phyloP scores from a whole-genome alignment of 2,888 invertebrate genomes.

The Hypomecis atomaria region DNA sequence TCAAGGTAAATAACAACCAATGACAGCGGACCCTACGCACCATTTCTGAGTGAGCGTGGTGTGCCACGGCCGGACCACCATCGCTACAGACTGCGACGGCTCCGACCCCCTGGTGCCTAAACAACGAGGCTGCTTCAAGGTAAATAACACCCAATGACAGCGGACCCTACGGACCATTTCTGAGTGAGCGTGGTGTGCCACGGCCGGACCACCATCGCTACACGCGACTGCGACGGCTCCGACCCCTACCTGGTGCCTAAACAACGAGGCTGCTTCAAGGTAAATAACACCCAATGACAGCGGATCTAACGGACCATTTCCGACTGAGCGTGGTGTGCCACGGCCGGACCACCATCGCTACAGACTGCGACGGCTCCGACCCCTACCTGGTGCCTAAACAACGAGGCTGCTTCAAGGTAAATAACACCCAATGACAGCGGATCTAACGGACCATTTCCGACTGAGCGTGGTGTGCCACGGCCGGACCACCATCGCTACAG shows the following conservation, averaged over 20 bases:
- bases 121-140: slow-evolving; percentile 84
- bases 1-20: too few relatives aligned
- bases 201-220: slow-evolving; percentile 88
- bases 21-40: too few relatives aligned
- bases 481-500: slow-evolving; percentile 89
- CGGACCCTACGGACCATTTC: slow-evolving; percentile 97
- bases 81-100: too few relatives aligned
- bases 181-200: slow-evolving; percentile 96
- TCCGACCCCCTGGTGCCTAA: too few relatives aligned
- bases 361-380: slow-evolving; percentile 91
- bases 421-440: too few relatives aligned
- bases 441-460: slow-evolving; percentile 97
- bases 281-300: too few relatives aligned
- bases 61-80: too few relatives aligned
- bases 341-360: slow-evolving; percentile 91
- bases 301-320: slow-evolving; percentile 97
- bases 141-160: too few relatives aligned
- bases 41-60: too few relatives aligned
- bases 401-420: slow-evolving; percentile 85
- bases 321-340: slow-evolving; percentile 96
- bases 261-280: slow-evolving; percentile 85
- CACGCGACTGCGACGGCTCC: slow-evolving; percentile 87
- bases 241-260: slow-evolving; percentile 97
- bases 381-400: slow-evolving; percentile 95
- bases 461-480: slow-evolving; percentile 97